Evolutionary conservation across 1,140 invertebrate species (phyloP).

Genomic region (Drosophila bipectinata): DNA sequence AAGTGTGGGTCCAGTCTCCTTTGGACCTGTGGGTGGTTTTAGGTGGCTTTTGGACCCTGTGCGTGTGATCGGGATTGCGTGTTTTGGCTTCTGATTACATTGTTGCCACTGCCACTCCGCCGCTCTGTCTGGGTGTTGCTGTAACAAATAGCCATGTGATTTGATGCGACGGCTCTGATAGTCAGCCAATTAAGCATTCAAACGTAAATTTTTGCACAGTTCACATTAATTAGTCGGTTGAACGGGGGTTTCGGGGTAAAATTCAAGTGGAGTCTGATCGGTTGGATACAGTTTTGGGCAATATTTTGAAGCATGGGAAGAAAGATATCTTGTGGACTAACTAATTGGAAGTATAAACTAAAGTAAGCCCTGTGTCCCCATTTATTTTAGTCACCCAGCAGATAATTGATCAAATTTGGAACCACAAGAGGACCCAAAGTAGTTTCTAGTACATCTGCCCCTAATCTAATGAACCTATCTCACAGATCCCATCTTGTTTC

Average conservation of each 20-base stretch:
- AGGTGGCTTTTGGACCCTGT: slow-evolving; percentile 41
- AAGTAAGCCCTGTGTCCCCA: neutral
- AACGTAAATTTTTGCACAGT: slow-evolving; percentile 78
- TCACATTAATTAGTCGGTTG: slow-evolving; percentile 65
- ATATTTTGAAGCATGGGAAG: slow-evolving; percentile 14
- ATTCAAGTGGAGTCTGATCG: slow-evolving; percentile 16
- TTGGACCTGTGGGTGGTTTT: slow-evolving; percentile 28
- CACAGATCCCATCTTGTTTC: slow-evolving; percentile 31
- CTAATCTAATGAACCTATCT: slow-evolving; percentile 30
- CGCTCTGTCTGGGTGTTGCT: slow-evolving; percentile 60
- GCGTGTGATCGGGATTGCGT: slow-evolving; percentile 64
- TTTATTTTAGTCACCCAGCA: slow-evolving; percentile 5
- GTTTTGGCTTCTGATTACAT: slow-evolving; percentile 53
- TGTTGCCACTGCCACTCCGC: slow-evolving; percentile 25
- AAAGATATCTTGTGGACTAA: neutral
- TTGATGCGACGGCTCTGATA: slow-evolving; percentile 78
- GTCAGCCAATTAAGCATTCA: slow-evolving; percentile 79
- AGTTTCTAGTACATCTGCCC: slow-evolving; percentile 42
- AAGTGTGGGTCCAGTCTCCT: slow-evolving; percentile 15
- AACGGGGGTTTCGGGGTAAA: slow-evolving; percentile 10
- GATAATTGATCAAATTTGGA: slow-evolving; percentile 12
- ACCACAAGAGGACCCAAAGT: slow-evolving; percentile 14
- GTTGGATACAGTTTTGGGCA: slow-evolving; percentile 14
- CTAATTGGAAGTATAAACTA: too few species aligned
- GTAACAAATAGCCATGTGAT: slow-evolving; percentile 81